These are phyloP conservation scores for Thalassoma bifasciatum DNA, from an alignment of 2,113 vertebrate genomes.

Conservation along the genomic window DNA sequence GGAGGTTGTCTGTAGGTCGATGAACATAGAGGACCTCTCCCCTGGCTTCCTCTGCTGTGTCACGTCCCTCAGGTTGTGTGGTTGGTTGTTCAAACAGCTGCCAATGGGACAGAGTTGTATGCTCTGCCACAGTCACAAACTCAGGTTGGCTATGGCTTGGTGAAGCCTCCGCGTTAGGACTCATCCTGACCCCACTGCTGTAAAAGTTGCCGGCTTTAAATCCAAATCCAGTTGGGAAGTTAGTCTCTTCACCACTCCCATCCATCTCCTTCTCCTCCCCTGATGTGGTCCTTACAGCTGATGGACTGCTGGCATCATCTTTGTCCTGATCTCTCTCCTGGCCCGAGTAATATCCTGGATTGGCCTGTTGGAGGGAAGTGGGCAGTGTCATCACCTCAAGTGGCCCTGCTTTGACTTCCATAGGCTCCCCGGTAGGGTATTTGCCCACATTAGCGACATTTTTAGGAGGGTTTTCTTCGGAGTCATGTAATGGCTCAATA, in stretches of 20 bases:
- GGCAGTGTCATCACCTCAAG: slow-evolving; percentile 80
- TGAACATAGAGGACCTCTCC: slow-evolving; percentile 76
- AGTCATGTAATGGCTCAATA: slow-evolving; percentile 64
- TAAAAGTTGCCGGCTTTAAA: slow-evolving; percentile 26
- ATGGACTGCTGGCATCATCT: slow-evolving; percentile 37
- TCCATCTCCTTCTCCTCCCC: slow-evolving; percentile 74
- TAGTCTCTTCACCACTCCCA: slow-evolving; percentile 74
- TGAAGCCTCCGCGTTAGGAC: slow-evolving; percentile 28
- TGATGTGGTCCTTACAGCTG: slow-evolving; percentile 23
- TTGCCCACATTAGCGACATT: slow-evolving; percentile 49
- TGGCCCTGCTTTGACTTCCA: slow-evolving; percentile 81
- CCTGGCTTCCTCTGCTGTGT: slow-evolving; percentile 69
- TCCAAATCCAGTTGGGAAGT: slow-evolving; percentile 48
- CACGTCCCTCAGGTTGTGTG: slow-evolving; percentile 27
- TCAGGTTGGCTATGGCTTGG: slow-evolving; percentile 40
- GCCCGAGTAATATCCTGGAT: slow-evolving; percentile 82
- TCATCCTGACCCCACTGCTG: slow-evolving; percentile 14
- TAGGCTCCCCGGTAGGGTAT: slow-evolving; percentile 62
- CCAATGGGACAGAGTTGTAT: slow-evolving; percentile 76
- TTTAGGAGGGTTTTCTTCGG: slow-evolving; percentile 44
- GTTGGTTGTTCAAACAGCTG: slow-evolving; percentile 73
- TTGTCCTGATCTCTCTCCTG: slow-evolving; percentile 77
- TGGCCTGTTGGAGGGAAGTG: slow-evolving; percentile 62
- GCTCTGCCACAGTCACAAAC: slow-evolving; percentile 54
- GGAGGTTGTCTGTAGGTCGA: slow-evolving; percentile 47